Evolutionary conservation across 2,888 invertebrate species (phyloP).

Genomic region (Ochropleura plecta): DNA sequence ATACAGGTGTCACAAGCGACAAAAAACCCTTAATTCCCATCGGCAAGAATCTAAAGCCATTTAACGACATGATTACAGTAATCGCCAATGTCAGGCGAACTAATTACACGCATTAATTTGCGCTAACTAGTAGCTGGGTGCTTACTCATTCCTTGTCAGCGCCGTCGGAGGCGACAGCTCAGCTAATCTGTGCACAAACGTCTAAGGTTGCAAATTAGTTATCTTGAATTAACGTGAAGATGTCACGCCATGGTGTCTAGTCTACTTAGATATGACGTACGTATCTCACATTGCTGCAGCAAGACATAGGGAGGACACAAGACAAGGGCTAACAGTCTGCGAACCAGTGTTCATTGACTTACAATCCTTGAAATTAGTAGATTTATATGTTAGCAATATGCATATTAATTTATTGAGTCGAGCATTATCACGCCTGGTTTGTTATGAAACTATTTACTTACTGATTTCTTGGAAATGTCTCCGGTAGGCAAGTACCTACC

Average conservation of each 20-base stretch:
- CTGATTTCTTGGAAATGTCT: slow-evolving; percentile 78
- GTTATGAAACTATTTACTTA: slow-evolving; percentile 73
- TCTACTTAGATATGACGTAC: slow-evolving; percentile 45
- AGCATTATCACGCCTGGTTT: slow-evolving; percentile 49
- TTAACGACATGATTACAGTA: slow-evolving; percentile 45
- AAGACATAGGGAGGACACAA: background rate
- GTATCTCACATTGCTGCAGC: slow-evolving; percentile 48
- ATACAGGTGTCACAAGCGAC: slow-evolving; percentile 40
- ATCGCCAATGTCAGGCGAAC: slow-evolving; percentile 40
- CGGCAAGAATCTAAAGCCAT: slow-evolving; percentile 18
- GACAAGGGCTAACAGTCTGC: background rate
- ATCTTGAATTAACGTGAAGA: slow-evolving; percentile 48
- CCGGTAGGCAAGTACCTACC: slow-evolving; percentile 74
- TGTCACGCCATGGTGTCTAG: slow-evolving; percentile 60
- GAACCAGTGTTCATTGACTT: background rate
- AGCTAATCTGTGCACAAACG: slow-evolving; percentile 42
- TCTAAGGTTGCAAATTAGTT: slow-evolving; percentile 47
- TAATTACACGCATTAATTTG: slow-evolving; percentile 49
- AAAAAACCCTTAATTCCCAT: slow-evolving; percentile 34
- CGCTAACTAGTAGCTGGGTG: slow-evolving; percentile 30
- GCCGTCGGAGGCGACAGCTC: slow-evolving; percentile 1
- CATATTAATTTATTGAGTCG: slow-evolving; percentile 47
- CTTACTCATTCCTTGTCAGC: slow-evolving; percentile 49
- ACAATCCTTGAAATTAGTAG: slow-evolving; percentile 18
- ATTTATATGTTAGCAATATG: slow-evolving; percentile 21